Base-by-base conservation (phyloP, 2,113 vertebrate species). In the Apistogramma diplotaenia region DNA sequence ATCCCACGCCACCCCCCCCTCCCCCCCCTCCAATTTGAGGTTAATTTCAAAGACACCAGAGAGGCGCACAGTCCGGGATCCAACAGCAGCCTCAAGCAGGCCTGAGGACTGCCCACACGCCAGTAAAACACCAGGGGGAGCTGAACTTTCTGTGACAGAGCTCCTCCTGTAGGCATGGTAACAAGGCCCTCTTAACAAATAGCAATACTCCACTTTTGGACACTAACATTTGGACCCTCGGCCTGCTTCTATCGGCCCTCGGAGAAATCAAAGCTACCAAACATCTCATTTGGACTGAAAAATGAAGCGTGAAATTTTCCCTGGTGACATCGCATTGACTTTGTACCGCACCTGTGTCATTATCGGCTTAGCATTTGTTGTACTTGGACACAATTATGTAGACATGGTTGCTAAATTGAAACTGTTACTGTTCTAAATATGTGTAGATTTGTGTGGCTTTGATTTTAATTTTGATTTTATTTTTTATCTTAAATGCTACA, bases 401-500 rank as follows among this genome's bases (percentile, higher is more conserved):
- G 94, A 96, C 96, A 96, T 95, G 93, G 96, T 97, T 93, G 94
- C 90, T 96, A 65, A 96, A 95, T 97, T 94, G 94, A 96, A 97
- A 95, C 95, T 96, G 96, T 99, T 98, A 96, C 94, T 95, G 95
- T 96, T 97, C 95, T 95, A 94, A 90, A 96, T 94, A 93, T 95
- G 92, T 96, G 95, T 97, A 96, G 95, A 94, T 90, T 76, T 92
- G 96, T 95, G 96, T 97, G 96, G 96, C 96, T 97, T 96, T 96
- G 93, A 94, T 93, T 92, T 94, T 94, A 89, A 95, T 95, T 96
- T 96, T 95, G 65, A 79, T 85, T 81, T 93, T 95, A 95, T 96
- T 94, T 25, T 79, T 94, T 94, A 96, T 93, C 89, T 95, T 97
- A 96, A 95, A 94, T 96, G 98, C 98, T 99, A 98, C 97, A 97